Conservation (phyloP, 2,797 vertebrate species). For the Crocodylus rhombifer region DNA sequence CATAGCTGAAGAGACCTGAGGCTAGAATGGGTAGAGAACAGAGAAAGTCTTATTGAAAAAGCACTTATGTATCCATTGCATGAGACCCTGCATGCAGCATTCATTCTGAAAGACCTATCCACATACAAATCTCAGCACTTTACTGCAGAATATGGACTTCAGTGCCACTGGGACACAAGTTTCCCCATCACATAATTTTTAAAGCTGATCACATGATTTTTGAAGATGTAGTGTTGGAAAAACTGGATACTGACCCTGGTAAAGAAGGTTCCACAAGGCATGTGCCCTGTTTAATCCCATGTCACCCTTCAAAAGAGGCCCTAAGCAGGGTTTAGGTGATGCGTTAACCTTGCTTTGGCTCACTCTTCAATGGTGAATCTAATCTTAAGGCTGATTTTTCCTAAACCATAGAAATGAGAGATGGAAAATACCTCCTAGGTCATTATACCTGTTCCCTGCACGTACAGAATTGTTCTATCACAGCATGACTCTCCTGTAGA, state of each 20-base stretch:
- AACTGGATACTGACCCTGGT: slow-evolving; percentile 9
- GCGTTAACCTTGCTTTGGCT: neutral
- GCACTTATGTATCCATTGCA: rapidly evolving
- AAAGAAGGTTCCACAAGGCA: slow-evolving; percentile 17
- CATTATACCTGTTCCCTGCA: neutral
- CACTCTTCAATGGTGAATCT: neutral
- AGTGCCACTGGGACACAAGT: rapidly evolving
- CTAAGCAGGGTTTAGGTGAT: slow-evolving; percentile 52
- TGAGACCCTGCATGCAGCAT: neutral
- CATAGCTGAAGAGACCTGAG: neutral
- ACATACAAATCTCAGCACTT: neutral
- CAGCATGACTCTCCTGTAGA: rapidly evolving
- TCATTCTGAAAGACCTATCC: neutral
- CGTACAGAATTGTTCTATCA: neutral
- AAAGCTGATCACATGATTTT: neutral
- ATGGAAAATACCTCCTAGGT: slow-evolving; percentile 3
- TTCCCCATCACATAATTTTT: neutral
- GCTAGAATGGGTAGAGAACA: neutral
- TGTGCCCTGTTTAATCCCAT: slow-evolving; percentile 38
- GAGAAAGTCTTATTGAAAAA: neutral
- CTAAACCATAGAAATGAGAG: neutral
- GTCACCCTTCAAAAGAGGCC: slow-evolving; percentile 51
- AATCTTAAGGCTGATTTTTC: neutral
- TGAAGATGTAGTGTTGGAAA: neutral
- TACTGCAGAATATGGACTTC: neutral